These are phyloP conservation scores for Oryzias woworae DNA, from an alignment of 2,113 vertebrate genomes.

Conservation along the genomic window DNA sequence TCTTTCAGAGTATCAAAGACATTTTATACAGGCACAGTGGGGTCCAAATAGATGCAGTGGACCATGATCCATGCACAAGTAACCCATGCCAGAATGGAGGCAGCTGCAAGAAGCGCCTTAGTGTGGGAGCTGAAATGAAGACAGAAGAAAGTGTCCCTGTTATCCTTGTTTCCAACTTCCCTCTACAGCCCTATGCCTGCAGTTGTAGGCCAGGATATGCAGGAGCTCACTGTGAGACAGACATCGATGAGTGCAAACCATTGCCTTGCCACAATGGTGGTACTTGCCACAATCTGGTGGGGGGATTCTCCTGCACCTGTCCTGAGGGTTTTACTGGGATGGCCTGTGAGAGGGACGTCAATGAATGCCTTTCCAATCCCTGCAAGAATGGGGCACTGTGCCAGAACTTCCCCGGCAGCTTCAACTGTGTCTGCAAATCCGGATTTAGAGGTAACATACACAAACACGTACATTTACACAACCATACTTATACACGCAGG, in stretches of 20 bases:
- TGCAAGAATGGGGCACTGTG: constrained; percentile 92
- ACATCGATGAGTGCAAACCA: constrained; percentile 91
- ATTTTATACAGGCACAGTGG: constrained; percentile 89
- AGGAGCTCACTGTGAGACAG: constrained; percentile 85
- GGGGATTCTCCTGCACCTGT: constrained; percentile 94
- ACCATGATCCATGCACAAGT: constrained; percentile 89
- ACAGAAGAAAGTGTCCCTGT: constrained; percentile 87
- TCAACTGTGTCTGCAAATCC: constrained; percentile 92
- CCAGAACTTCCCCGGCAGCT: constrained; percentile 95
- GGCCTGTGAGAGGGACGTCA: constrained; percentile 95
- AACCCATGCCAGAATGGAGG: constrained; percentile 93
- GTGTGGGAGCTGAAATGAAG: constrained; percentile 77
- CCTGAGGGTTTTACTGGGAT: constrained; percentile 90
- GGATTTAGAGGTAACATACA: constrained; percentile 89
- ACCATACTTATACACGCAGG: no score
- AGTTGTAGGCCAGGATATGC: constrained; percentile 89
- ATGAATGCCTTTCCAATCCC: constrained; percentile 92
- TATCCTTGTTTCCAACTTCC: constrained; percentile 86
- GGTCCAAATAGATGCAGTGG: constrained; percentile 88
- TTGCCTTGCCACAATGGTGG: constrained; percentile 94
- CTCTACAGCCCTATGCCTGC: constrained; percentile 88
- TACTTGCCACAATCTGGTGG: constrained; percentile 93
- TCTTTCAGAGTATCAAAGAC: constrained; percentile 97
- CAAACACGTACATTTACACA: not conserved
- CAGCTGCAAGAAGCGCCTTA: constrained; percentile 86